Percentiles rank a stretch among this genome's conserved stretches.
phyloP scores from a whole-genome alignment of 2,888 invertebrate genomes.

The Macrosiphum euphorbiae region DNA sequence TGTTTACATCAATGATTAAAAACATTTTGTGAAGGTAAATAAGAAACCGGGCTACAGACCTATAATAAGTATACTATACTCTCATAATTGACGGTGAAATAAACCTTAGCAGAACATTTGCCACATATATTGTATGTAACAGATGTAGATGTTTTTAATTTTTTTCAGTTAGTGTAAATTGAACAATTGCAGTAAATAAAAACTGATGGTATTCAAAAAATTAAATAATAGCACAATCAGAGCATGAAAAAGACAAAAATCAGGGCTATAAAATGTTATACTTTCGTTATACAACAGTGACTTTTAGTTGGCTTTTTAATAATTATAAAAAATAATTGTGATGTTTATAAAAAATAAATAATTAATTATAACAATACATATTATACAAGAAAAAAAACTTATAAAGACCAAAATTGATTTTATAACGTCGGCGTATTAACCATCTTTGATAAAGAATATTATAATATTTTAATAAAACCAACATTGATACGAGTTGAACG shows the following conservation, averaged over 20 bases:
- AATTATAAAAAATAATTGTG: background rate
- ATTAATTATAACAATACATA: background rate
- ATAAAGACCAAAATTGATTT: constrained; percentile 8
- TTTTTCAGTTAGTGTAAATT: constrained; percentile 35
- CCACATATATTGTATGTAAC: background rate
- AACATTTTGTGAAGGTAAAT: constrained; percentile 10
- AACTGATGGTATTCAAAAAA: background rate
- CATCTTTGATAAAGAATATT: background rate
- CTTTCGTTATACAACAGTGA: constrained; percentile 14
- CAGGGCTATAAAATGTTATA: background rate
- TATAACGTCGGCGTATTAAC: constrained; percentile 13
- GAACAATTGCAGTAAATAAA: constrained; percentile 19
- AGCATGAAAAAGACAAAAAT: constrained; percentile 18
- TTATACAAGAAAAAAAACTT: constrained; percentile 30
- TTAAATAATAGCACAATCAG: background rate
- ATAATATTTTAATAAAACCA: background rate
- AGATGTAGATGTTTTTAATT: background rate
- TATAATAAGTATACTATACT: too few species aligned
- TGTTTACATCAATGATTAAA: background rate
- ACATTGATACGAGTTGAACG: background rate
- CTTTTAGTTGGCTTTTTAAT: constrained; percentile 4
- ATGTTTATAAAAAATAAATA: constrained; percentile 20
- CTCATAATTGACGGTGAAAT: background rate
- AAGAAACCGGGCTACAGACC: background rate
- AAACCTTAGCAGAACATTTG: background rate